These are phyloP conservation scores for Rhagonycha lutea DNA, from an alignment of 2,888 invertebrate species.

Conservation along the genomic window DNA sequence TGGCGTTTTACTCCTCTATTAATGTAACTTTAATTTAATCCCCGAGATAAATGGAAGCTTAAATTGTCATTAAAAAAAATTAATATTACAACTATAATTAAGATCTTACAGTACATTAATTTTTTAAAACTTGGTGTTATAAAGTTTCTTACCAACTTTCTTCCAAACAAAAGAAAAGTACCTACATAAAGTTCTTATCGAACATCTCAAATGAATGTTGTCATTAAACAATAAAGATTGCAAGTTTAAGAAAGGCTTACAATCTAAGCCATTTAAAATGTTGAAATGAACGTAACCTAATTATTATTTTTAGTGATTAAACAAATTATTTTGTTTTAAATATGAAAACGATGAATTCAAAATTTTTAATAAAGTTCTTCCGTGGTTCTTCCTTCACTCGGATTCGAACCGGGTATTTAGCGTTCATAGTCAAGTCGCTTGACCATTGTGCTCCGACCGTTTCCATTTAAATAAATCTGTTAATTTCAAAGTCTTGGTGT, in stretches of 20 bases:
- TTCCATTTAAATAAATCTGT: too few species aligned
- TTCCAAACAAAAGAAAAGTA: not conserved
- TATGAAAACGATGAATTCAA: too few species aligned
- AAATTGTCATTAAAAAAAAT: conserved; percentile 19
- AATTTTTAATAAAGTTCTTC: too few species aligned
- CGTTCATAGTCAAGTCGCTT: too few species aligned
- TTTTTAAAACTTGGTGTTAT: conserved; percentile 21
- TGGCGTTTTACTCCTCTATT: not conserved
- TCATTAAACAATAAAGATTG: not conserved
- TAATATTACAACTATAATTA: conserved; percentile 20
- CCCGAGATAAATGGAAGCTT: conserved; percentile 3
- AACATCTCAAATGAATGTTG: not conserved
- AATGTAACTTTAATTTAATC: conserved; percentile 14
- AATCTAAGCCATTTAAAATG: not conserved
- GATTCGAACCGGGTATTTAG: too few species aligned
- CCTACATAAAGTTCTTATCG: not conserved
- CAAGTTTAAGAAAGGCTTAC: not conserved
- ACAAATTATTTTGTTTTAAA: not conserved
- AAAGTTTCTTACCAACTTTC: not conserved
- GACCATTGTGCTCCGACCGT: too few species aligned
- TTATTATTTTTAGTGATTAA: not conserved
- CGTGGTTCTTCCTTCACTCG: too few species aligned
- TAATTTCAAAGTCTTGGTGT: too few species aligned
- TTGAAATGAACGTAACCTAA: not conserved
- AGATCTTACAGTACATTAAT: conserved; percentile 28